Percentiles rank a stretch among this genome's conserved stretches.
Conservation (phyloP, 1,140 invertebrate genomes). For the Dreissena rostriformis region DNA sequence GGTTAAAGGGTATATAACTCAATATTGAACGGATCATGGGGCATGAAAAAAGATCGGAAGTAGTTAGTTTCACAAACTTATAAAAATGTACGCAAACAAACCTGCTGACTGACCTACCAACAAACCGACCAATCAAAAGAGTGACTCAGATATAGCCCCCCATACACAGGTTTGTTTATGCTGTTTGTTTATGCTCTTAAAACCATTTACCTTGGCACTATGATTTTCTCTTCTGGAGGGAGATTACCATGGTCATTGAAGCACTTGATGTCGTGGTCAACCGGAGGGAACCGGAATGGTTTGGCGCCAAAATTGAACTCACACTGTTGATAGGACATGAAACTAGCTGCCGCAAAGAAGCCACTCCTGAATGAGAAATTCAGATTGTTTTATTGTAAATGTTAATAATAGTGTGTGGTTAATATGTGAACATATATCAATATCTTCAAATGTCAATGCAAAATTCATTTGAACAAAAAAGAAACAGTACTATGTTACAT, state of each 20-base stretch:
- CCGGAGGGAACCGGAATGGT: slow-evolving; percentile 91
- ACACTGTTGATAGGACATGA: slow-evolving; percentile 98
- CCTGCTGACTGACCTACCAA: no score
- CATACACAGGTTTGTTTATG: no score
- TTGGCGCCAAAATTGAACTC: slow-evolving; percentile 95
- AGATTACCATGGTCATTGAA: slow-evolving; percentile 91
- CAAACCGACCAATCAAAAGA: no score
- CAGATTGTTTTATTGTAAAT: neutral
- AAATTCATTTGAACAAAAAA: no score
- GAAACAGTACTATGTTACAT: no score
- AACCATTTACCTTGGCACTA: slow-evolving; percentile 78
- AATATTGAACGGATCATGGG: no score
- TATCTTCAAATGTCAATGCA: neutral
- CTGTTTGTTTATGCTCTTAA: no score
- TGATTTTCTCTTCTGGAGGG: slow-evolving; percentile 79
- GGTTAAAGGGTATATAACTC: no score
- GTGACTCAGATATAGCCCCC: no score
- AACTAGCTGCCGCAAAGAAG: slow-evolving; percentile 96
- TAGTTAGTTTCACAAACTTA: no score
- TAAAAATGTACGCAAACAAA: no score
- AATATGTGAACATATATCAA: neutral
- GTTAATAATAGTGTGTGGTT: neutral
- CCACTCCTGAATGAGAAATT: slow-evolving; percentile 85
- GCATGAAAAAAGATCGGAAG: no score
- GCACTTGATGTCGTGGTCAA: slow-evolving; percentile 85